These are phyloP conservation scores for honey bee (Apis mellifera) DNA, from an alignment of 1,140 invertebrate species.

Conservation along the genomic window DNA sequence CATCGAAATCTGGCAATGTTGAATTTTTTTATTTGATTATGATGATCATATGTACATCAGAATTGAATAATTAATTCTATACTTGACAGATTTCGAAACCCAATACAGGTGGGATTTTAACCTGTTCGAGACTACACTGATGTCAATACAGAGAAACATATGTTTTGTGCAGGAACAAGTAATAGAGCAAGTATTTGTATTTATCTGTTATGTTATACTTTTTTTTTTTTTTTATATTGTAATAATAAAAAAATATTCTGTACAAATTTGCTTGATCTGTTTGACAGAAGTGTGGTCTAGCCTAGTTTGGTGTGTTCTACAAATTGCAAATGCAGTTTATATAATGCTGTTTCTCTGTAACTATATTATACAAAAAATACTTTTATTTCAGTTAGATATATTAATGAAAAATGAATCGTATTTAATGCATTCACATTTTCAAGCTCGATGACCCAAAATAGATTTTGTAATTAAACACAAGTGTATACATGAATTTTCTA, in stretches of 20 bases:
- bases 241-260: neutral
- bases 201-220: neutral
- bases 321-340: constrained; percentile 47
- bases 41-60: constrained; percentile 27
- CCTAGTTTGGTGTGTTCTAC: constrained; percentile 43
- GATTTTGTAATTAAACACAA: constrained; percentile 41
- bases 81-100: constrained; percentile 49
- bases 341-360: constrained; percentile 24
- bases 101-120: constrained; percentile 55
- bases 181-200: neutral
- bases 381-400: constrained; percentile 53
- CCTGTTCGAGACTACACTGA: constrained; percentile 45
- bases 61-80: constrained; percentile 54
- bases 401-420: constrained; percentile 32
- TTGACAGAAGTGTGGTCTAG: constrained; percentile 51
- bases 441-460: constrained; percentile 11
- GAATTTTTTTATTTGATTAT: constrained; percentile 55
- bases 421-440: constrained; percentile 32
- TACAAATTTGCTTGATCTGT: constrained; percentile 26
- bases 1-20: constrained; percentile 50
- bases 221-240: constrained; percentile 33
- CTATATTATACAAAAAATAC: constrained; percentile 25
- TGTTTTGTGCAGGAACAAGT: neutral
- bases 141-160: constrained; percentile 37
- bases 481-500: constrained; percentile 44